Evolutionary conservation across 1,140 invertebrate species (phyloP).

Genomic region (Teleogryllus occipitalis): DNA sequence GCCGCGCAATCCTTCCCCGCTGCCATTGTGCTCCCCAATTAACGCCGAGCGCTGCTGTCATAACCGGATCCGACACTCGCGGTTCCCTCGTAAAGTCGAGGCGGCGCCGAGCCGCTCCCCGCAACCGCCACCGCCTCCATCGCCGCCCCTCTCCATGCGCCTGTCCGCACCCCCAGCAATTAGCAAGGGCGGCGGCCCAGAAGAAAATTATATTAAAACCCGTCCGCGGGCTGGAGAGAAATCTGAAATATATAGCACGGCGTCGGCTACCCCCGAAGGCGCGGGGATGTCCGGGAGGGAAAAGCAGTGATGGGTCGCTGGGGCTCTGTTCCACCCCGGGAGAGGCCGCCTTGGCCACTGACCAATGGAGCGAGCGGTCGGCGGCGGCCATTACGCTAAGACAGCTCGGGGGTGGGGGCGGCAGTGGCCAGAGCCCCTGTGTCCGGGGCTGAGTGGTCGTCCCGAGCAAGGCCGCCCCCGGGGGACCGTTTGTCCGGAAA

Average conservation of each 20-base stretch:
- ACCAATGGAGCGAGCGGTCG: background rate
- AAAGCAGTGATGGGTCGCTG: background rate
- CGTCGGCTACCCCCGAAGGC: too few species aligned
- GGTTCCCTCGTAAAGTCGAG: too few species aligned
- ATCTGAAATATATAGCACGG: background rate
- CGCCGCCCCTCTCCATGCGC: too few species aligned
- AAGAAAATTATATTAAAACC: constrained; percentile 6
- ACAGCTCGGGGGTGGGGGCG: background rate
- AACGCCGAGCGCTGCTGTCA: too few species aligned
- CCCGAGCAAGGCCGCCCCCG: too few species aligned
- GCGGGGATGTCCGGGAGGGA: too few species aligned
- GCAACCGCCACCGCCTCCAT: too few species aligned
- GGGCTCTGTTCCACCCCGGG: background rate
- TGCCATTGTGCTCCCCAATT: too few species aligned
- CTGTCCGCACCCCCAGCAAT: background rate
- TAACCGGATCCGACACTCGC: too few species aligned
- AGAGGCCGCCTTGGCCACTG: background rate
- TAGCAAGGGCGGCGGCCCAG: background rate
- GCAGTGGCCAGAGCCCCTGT: background rate
- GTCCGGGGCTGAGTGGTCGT: background rate
- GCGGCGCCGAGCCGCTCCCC: too few species aligned
- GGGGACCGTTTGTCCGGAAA: background rate
- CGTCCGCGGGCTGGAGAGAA: background rate
- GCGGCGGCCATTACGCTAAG: background rate
- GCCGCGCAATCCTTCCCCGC: too few species aligned